Evolutionary conservation across 2,797 vertebrate species (phyloP).

Genomic region (Calcarius lapponicus): DNA sequence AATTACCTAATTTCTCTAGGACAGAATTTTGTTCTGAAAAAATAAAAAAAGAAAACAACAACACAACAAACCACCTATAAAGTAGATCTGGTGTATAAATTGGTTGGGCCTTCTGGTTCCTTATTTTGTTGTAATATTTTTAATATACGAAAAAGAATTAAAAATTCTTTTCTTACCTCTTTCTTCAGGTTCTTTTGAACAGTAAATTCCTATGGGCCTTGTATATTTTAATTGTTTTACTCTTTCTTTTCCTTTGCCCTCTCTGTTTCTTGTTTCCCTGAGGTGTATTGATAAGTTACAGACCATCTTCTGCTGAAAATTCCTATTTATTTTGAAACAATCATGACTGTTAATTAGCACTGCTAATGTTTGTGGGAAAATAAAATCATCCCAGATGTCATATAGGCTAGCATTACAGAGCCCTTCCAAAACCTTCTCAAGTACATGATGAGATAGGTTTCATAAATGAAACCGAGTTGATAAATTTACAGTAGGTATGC

Average conservation of each 20-base stretch:
- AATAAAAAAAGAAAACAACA: neutral
- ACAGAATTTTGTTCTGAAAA: neutral
- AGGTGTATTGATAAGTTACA: neutral
- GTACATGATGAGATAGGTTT: no score
- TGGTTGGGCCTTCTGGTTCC: neutral
- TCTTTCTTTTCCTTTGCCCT: neutral
- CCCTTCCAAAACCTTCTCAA: neutral
- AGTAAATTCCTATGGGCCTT: neutral
- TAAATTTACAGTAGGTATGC: neutral
- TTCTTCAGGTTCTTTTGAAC: neutral
- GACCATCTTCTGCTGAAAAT: neutral
- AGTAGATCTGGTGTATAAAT: neutral
- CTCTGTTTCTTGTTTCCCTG: neutral
- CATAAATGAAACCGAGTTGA: neutral
- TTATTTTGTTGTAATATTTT: neutral
- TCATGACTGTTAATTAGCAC: neutral
- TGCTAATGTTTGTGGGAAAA: neutral
- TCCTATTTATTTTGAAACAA: neutral
- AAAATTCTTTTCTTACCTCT: neutral
- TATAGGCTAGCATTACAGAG: neutral
- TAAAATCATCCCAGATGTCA: neutral
- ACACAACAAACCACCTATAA: neutral
- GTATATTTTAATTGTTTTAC: neutral
- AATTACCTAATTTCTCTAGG: neutral
- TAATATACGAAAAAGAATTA: neutral